Evolutionary conservation across 2,888 invertebrate genomes (phyloP).

Genomic region (Lypha dubia): DNA sequence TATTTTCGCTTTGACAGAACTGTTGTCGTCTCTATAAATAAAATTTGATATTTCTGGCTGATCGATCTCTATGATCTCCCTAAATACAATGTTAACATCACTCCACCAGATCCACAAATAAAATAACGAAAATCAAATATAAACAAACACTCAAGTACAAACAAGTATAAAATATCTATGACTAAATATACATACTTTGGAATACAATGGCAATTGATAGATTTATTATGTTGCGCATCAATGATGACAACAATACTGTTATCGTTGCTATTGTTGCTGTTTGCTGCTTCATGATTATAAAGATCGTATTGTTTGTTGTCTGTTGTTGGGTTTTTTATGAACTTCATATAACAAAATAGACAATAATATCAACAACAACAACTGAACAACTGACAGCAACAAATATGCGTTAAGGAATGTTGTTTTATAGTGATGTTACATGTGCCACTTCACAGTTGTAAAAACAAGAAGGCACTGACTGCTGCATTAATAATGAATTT

Average conservation of each 20-base stretch:
- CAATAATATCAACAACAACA: constrained; percentile 30
- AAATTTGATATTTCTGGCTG: constrained; percentile 20
- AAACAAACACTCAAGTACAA: neutral
- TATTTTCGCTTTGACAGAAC: too few species aligned
- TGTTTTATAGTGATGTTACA: constrained; percentile 71
- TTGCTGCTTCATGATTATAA: constrained; percentile 28
- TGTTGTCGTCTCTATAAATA: neutral
- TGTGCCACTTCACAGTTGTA: constrained; percentile 67
- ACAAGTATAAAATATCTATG: too few species aligned
- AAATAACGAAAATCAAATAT: neutral
- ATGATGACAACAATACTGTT: constrained; percentile 57
- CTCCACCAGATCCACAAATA: neutral
- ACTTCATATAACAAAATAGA: constrained; percentile 22
- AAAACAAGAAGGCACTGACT: constrained; percentile 18
- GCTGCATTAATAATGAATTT: constrained; percentile 59
- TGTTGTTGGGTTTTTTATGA: constrained; percentile 32
- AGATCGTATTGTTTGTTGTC: constrained; percentile 38
- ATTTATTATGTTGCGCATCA: constrained; percentile 71
- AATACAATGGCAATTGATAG: constrained; percentile 57
- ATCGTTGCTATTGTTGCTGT: too few species aligned
- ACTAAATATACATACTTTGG: constrained; percentile 1
- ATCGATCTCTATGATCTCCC: constrained; percentile 46
- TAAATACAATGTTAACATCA: constrained; percentile 25
- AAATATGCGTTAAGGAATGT: constrained; percentile 71
- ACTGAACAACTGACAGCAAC: constrained; percentile 40